Percentiles rank a stretch among this genome's conserved stretches.
Conservation (phyloP, 2,888 invertebrate genomes). For the Dryadula phaetusa region DNA sequence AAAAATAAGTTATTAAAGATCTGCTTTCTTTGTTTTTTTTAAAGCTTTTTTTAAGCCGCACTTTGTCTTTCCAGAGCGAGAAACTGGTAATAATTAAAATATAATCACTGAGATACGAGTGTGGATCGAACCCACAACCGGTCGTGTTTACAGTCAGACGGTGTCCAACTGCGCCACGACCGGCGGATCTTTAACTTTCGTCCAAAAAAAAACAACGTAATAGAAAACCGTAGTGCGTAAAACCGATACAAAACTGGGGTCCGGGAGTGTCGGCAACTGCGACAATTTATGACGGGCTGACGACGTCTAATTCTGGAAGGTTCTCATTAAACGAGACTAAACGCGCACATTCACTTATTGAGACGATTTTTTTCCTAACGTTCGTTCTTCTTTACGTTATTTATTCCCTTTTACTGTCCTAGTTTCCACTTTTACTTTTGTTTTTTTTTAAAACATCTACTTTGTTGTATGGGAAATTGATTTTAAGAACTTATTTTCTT, state of each 20-base stretch:
- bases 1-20: too few relatives aligned
- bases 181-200: not conserved
- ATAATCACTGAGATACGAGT: too few relatives aligned
- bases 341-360: slow-evolving; percentile 75
- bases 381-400: slow-evolving; percentile 44
- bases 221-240: slow-evolving; percentile 25
- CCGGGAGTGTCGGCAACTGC: slow-evolving; percentile 46
- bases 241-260: slow-evolving; percentile 22
- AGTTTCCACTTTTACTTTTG: slow-evolving; percentile 30
- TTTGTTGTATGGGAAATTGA: slow-evolving; percentile 6
- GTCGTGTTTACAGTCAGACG: too few relatives aligned
- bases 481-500: not conserved
- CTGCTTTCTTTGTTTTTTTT: too few relatives aligned
- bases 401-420: slow-evolving; percentile 40
- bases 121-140: too few relatives aligned
- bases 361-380: slow-evolving; percentile 60
- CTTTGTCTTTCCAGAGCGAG: too few relatives aligned
- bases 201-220: slow-evolving; percentile 6
- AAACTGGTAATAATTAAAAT: too few relatives aligned
- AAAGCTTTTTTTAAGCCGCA: too few relatives aligned
- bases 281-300: slow-evolving; percentile 81
- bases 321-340: slow-evolving; percentile 77
- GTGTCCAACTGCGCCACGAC: too few relatives aligned
- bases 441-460: not conserved
- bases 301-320: slow-evolving; percentile 71